Percentiles rank a stretch among this genome's conserved stretches.
Evolutionary conservation across 2,113 vertebrate genomes (phyloP).

Genomic region (Austrofundulus limnaeus): DNA sequence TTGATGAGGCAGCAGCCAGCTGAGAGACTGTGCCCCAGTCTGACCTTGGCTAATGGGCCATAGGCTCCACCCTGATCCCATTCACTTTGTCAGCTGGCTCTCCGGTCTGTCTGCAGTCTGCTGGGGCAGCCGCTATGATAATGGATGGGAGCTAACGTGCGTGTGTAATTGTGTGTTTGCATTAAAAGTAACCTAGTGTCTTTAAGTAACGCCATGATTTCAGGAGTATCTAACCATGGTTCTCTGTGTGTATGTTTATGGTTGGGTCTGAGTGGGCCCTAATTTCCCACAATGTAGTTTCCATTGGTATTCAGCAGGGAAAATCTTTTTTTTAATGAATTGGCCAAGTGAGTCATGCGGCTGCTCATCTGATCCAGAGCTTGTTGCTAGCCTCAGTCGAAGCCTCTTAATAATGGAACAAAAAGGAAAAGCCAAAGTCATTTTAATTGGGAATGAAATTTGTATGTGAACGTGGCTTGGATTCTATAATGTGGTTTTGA

Average conservation of each 20-base stretch:
- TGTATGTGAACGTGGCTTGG: conserved; percentile 40
- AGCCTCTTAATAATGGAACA: conserved; percentile 38
- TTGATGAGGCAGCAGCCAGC: conserved; percentile 61
- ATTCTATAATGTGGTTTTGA: conserved; percentile 61
- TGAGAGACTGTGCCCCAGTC: conserved; percentile 49
- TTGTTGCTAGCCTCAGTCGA: conserved; percentile 35
- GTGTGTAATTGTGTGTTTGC: conserved; percentile 14
- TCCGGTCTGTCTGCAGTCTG: conserved; percentile 44
- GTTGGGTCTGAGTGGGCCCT: background rate
- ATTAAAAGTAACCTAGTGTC: conserved; percentile 10
- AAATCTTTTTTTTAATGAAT: conserved; percentile 20
- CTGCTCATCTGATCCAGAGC: conserved; percentile 45
- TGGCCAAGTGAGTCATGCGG: conserved; percentile 39
- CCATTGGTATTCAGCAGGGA: conserved; percentile 13
- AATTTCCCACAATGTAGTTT: conserved; percentile 29
- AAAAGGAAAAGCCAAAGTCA: conserved; percentile 43
- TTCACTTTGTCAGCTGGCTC: conserved; percentile 52
- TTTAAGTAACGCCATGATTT: conserved; percentile 25
- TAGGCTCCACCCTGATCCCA: conserved; percentile 52
- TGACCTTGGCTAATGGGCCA: conserved; percentile 73
- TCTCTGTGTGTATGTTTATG: background rate
- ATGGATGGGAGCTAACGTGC: conserved; percentile 24
- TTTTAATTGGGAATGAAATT: conserved; percentile 70
- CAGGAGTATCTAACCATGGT: conserved; percentile 7
- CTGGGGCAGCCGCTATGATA: conserved; percentile 22